Evolutionary conservation across 2,888 invertebrate genomes (phyloP).

Genomic region (Julus scandinavius): DNA sequence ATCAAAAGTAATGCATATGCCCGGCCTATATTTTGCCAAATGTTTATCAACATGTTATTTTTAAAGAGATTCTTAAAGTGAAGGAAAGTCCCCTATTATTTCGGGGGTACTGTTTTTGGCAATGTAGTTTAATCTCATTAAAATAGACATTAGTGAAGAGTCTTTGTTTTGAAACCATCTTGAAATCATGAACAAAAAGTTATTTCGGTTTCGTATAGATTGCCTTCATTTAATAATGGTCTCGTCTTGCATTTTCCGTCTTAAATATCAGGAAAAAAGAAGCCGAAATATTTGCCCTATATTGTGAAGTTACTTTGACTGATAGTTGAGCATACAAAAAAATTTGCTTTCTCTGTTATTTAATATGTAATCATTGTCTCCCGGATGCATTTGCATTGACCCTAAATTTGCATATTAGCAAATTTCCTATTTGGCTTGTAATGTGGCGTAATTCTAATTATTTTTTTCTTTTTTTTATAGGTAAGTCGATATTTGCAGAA

Average conservation of each 20-base stretch:
- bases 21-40: conserved; percentile 30
- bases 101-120: neutral
- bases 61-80: neutral
- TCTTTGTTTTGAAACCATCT: neutral
- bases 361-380: neutral
- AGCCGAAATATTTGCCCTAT: neutral
- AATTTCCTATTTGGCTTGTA: neutral
- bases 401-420: neutral
- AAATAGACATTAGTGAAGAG: neutral
- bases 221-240: neutral
- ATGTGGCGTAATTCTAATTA: neutral
- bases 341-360: neutral
- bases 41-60: conserved; percentile 30
- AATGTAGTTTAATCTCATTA: conserved; percentile 23
- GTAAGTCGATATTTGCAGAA: neutral
- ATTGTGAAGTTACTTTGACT: neutral
- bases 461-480: neutral
- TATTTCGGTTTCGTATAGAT: neutral
- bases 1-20: neutral
- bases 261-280: neutral
- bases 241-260: neutral
- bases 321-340: neutral
- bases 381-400: too few relatives aligned
- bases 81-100: neutral
- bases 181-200: conserved; percentile 34